These are phyloP conservation scores for Ptilonorhynchus violaceus DNA, from an alignment of 2,113 vertebrate genomes.

Conservation along the genomic window DNA sequence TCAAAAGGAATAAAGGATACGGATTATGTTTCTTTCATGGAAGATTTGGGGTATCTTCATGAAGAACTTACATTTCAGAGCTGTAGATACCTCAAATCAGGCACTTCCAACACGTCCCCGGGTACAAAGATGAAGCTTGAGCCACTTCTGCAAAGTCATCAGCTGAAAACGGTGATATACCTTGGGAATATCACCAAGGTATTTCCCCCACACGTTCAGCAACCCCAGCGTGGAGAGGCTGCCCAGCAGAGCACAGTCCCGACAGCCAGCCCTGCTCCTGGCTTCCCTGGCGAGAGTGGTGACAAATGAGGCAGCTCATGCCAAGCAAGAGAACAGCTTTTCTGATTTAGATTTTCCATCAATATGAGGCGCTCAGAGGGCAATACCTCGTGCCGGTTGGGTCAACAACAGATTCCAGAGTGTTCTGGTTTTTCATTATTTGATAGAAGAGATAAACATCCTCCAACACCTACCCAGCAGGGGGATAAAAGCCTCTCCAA, in stretches of 20 bases:
- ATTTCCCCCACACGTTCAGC: background rate
- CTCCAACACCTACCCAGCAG: background rate
- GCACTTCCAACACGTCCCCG: background rate
- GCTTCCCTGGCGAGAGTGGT: background rate
- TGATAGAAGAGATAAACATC: slow-evolving; percentile 15
- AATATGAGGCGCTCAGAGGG: slow-evolving; percentile 3
- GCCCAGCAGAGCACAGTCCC: background rate
- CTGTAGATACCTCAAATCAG: background rate
- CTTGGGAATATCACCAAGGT: background rate
- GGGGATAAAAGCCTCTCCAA: background rate
- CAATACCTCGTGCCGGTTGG: background rate
- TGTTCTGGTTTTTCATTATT: slow-evolving; percentile 8
- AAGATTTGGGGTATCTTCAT: background rate
- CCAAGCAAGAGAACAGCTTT: background rate
- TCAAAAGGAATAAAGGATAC: background rate
- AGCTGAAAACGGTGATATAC: background rate
- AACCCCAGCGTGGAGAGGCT: background rate
- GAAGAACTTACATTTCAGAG: background rate
- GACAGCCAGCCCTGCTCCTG: background rate
- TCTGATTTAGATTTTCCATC: background rate
- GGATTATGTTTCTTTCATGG: background rate
- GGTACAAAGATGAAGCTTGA: background rate
- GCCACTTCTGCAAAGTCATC: background rate
- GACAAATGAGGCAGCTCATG: background rate
- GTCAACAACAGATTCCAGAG: slow-evolving; percentile 13